phyloP scores from a whole-genome alignment of 1,140 invertebrate species.

The Nomia melanderi region DNA sequence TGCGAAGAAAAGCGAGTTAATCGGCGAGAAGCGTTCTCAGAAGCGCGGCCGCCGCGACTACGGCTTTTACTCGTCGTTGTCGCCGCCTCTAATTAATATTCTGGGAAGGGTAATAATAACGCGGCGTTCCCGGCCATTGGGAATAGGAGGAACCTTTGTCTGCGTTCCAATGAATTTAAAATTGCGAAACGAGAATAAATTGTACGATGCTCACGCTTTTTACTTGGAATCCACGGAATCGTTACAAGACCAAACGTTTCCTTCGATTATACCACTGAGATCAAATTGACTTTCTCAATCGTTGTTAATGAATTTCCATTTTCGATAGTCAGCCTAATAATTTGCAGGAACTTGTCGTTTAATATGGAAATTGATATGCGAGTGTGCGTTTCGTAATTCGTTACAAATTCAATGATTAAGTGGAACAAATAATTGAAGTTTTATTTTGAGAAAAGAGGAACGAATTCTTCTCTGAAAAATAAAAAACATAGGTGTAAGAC shows the following conservation, averaged over 20 bases:
- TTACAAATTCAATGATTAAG: too few species aligned
- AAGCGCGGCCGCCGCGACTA: neutral
- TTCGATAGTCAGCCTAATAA: neutral
- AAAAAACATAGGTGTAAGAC: too few species aligned
- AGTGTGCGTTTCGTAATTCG: too few species aligned
- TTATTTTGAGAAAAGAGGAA: too few species aligned
- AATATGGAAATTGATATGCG: too few species aligned
- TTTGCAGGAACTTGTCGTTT: neutral
- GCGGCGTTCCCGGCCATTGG: neutral
- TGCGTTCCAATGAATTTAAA: neutral
- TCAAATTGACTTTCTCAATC: neutral
- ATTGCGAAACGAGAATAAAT: neutral
- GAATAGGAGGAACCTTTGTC: neutral
- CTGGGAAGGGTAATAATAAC: conserved; percentile 40
- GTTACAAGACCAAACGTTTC: neutral
- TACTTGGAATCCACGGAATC: neutral
- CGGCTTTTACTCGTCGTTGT: neutral
- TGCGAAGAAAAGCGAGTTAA: conserved; percentile 4
- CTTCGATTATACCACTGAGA: neutral
- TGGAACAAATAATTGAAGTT: too few species aligned
- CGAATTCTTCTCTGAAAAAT: too few species aligned
- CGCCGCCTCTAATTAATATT: conserved; percentile 36
- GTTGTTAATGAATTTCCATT: neutral
- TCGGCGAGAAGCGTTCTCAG: conserved; percentile 8
- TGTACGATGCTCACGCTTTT: neutral